Conservation (phyloP, 2,113 vertebrate genomes). For the Sturnus vulgaris region DNA sequence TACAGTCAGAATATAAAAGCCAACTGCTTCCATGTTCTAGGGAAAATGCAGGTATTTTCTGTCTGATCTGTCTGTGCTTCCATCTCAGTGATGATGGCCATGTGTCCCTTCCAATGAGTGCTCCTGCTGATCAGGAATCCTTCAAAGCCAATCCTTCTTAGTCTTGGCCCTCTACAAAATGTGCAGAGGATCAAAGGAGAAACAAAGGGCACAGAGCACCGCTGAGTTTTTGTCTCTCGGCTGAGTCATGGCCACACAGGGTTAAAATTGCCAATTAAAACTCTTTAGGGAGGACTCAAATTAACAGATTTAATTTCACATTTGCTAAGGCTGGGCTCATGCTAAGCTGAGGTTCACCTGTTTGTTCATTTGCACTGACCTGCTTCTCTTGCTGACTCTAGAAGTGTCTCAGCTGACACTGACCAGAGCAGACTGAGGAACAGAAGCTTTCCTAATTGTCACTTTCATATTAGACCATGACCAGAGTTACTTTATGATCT, state of each 20-base stretch:
- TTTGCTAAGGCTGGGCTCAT: not conserved
- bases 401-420: not conserved
- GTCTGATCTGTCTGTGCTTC: not conserved
- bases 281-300: not conserved
- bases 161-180: not conserved
- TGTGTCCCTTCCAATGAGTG: accelerated
- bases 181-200: not conserved
- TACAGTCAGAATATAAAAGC: not conserved
- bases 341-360: not conserved
- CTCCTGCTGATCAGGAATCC: not conserved
- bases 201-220: not conserved
- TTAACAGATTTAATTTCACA: not conserved
- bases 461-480: not conserved
- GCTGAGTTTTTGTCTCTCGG: not conserved
- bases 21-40: not conserved
- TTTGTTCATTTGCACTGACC: not conserved
- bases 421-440: not conserved
- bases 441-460: not conserved
- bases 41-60: not conserved
- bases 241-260: not conserved
- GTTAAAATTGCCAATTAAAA: not conserved
- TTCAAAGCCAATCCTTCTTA: not conserved
- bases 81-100: not conserved
- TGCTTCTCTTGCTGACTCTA: not conserved
- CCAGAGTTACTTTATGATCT: not conserved